phyloP scores from a whole-genome alignment of 1,140 invertebrate species.

The Sycophila sp. region DNA sequence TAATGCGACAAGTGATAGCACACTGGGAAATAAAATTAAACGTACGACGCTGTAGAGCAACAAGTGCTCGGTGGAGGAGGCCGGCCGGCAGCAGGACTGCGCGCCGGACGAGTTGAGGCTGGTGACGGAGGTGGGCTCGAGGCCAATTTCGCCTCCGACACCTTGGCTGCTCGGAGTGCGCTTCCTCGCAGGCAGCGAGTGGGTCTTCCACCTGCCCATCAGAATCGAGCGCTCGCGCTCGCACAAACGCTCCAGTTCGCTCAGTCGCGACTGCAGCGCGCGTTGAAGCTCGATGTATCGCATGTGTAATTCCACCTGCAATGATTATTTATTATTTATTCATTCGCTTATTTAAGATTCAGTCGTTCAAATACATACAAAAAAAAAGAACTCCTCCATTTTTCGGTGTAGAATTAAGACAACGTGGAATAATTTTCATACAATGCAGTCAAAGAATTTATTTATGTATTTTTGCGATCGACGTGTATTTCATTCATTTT shows the following conservation, averaged over 20 bases:
- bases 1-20: no score
- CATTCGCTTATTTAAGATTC: no score
- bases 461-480: no score
- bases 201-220: conserved; percentile 87
- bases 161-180: conserved; percentile 65
- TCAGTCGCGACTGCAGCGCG: conserved; percentile 85
- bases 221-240: conserved; percentile 84
- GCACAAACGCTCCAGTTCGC: conserved; percentile 84
- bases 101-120: conserved; percentile 52
- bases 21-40: no score
- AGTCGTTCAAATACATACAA: no score
- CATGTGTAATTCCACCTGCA: conserved; percentile 85
- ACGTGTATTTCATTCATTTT: no score
- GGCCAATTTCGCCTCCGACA: conserved; percentile 39
- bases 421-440: no score
- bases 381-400: no score
- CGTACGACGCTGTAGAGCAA: conserved; percentile 61
- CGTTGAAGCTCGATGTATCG: conserved; percentile 89
- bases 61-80: conserved; percentile 62
- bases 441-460: no score
- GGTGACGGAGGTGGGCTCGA: conserved; percentile 9
- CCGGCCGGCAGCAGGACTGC: conserved; percentile 59
- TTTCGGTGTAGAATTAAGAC: no score
- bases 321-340: background rate
- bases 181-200: conserved; percentile 84